These are phyloP conservation scores for Chamaetylas fuelleborni DNA, from an alignment of 2,113 vertebrate species.

Conservation along the genomic window DNA sequence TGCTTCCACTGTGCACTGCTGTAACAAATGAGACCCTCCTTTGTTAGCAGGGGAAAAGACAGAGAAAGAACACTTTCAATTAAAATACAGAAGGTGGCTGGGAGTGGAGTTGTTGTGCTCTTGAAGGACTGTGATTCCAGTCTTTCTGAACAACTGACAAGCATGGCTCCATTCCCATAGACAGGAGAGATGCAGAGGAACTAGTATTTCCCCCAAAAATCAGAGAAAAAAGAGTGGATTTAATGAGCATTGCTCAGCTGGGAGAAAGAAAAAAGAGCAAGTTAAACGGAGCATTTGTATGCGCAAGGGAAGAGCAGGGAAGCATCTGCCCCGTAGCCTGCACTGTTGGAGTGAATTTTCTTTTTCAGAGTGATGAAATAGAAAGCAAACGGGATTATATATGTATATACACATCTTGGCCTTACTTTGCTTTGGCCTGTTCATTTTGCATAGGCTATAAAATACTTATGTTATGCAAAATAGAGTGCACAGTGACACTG, in stretches of 20 bases:
- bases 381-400: background rate
- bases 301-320: background rate
- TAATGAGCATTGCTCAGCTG: background rate
- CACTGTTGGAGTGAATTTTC: background rate
- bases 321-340: background rate
- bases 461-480: background rate
- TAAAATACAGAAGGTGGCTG: background rate
- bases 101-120: background rate
- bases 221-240: background rate
- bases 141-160: background rate
- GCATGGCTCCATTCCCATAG: background rate
- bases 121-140: background rate
- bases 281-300: background rate
- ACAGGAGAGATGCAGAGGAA: background rate
- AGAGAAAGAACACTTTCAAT: background rate
- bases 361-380: background rate
- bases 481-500: background rate
- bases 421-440: background rate
- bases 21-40: background rate
- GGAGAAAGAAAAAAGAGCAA: slow-evolving; percentile 17
- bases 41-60: background rate
- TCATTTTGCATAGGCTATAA: background rate
- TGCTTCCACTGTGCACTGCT: background rate
- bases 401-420: background rate
- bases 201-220: slow-evolving; percentile 7